A percentile compares a stretch with the other conserved stretches of the same genome.
Evolutionary conservation across 37 sponge, comb jelly and placozoan species (phyloP).

Genomic region (Bolinopsis microptera): DNA sequence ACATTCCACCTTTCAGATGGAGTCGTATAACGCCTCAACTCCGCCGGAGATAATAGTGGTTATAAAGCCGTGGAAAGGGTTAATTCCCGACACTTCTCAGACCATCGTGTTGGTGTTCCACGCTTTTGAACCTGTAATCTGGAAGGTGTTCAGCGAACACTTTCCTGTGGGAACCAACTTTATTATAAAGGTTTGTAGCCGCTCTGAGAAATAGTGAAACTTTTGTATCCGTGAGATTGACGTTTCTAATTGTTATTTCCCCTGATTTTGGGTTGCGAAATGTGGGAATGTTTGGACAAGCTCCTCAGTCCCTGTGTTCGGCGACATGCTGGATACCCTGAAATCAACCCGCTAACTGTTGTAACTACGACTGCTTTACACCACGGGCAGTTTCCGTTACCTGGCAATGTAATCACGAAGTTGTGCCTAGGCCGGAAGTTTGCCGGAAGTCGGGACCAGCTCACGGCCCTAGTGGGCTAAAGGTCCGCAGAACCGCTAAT

Average conservation of each 20-base stretch:
- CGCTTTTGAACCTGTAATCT: slow-evolving; percentile 13
- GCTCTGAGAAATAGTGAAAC: neutral
- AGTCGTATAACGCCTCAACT: neutral
- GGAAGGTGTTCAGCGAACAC: slow-evolving; percentile 9
- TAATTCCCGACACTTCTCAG: neutral
- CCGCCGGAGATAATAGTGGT: slow-evolving; percentile 1
- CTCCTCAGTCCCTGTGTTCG: no score
- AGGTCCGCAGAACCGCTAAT: neutral
- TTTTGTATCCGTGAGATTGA: neutral
- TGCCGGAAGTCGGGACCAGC: neutral
- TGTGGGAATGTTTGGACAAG: neutral
- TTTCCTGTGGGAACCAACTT: neutral
- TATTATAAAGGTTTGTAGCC: neutral
- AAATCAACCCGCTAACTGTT: neutral
- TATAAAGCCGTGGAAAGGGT: neutral
- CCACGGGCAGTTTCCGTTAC: neutral
- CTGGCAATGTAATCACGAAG: neutral
- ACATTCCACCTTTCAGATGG: neutral
- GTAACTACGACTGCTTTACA: neutral
- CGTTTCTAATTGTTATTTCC: neutral
- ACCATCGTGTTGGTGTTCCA: slow-evolving; percentile 3
- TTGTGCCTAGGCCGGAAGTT: neutral
- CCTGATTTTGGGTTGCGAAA: neutral
- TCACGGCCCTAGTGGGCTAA: neutral
- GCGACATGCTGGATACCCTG: neutral